Evolutionary conservation across 2,888 invertebrate species (phyloP).

Genomic region (Sphaerophoria rueppellii): DNA sequence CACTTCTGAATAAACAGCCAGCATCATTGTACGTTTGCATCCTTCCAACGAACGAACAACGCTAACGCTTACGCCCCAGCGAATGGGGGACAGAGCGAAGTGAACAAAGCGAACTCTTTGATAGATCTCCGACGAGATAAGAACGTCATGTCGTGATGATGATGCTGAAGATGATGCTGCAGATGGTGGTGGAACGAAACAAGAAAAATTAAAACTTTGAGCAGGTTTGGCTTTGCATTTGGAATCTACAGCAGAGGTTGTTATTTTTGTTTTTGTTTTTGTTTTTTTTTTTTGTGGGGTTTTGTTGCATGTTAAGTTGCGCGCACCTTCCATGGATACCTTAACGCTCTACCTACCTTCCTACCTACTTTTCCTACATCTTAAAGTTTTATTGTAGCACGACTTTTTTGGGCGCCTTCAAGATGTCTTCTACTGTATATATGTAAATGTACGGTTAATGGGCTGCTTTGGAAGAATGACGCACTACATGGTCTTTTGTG

Average conservation of each 20-base stretch:
- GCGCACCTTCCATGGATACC: slow-evolving; percentile 53
- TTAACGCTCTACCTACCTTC: not conserved
- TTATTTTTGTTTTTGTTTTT: not conserved
- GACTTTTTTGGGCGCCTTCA: slow-evolving; percentile 71
- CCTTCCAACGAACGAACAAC: slow-evolving; percentile 28
- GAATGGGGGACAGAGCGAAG: slow-evolving; percentile 69
- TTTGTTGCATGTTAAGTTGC: slow-evolving; percentile 29
- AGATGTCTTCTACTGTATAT: slow-evolving; percentile 53
- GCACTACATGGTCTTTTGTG: slow-evolving; percentile 71
- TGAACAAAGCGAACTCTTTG: slow-evolving; percentile 77
- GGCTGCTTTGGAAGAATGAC: slow-evolving; percentile 60
- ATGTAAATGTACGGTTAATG: slow-evolving; percentile 35
- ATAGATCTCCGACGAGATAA: slow-evolving; percentile 82
- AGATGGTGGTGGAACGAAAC: slow-evolving; percentile 65
- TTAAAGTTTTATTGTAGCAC: slow-evolving; percentile 61
- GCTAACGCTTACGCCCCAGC: slow-evolving; percentile 13
- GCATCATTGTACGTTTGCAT: slow-evolving; percentile 12
- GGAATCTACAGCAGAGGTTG: slow-evolving; percentile 54
- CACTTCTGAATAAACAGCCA: slow-evolving; percentile 13
- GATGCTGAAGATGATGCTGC: slow-evolving; percentile 74
- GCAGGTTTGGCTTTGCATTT: slow-evolving; percentile 58
- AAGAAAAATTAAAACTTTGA: slow-evolving; percentile 51
- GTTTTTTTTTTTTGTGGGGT: not conserved
- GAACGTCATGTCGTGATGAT: slow-evolving; percentile 74
- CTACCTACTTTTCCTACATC: slow-evolving; percentile 15